Percentiles rank a stretch among this genome's conserved stretches.
Evolutionary conservation across 2,113 vertebrate genomes (phyloP).

Genomic region (Zeus faber): DNA sequence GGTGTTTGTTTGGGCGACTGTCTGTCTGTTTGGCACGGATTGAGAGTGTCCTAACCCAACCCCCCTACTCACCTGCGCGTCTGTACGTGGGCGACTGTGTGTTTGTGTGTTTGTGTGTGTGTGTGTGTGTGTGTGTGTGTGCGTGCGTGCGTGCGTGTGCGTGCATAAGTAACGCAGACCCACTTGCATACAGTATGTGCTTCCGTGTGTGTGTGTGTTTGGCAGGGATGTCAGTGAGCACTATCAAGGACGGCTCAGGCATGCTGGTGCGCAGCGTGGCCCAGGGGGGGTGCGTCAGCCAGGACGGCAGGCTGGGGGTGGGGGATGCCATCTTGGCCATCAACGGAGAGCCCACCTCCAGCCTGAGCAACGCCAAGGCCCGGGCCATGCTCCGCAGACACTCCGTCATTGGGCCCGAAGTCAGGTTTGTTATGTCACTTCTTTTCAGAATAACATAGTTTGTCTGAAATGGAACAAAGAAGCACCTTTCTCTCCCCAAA

Average conservation of each 20-base stretch:
- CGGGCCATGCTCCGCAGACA: slow-evolving; percentile 91
- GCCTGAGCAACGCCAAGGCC: slow-evolving; percentile 85
- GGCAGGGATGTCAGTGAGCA: slow-evolving; percentile 94
- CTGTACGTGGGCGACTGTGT: background rate
- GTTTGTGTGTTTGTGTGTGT: background rate
- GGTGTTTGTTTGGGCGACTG: slow-evolving; percentile 63
- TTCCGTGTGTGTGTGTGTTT: slow-evolving; percentile 32
- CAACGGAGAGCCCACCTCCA: slow-evolving; percentile 86
- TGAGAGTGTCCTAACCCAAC: slow-evolving; percentile 7
- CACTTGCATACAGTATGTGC: no score
- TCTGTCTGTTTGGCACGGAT: slow-evolving; percentile 54
- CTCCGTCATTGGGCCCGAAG: slow-evolving; percentile 89
- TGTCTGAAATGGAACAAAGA: no score
- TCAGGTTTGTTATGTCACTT: no score
- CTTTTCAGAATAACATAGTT: no score
- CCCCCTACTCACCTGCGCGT: background rate
- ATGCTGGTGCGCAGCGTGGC: slow-evolving; percentile 92
- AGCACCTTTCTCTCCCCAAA: no score
- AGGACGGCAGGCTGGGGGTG: slow-evolving; percentile 87
- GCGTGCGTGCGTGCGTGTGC: slow-evolving; percentile 24
- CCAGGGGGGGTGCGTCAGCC: slow-evolving; percentile 89
- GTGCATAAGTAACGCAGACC: no score
- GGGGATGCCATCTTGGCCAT: slow-evolving; percentile 91
- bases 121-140: background rate
- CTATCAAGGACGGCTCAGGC: slow-evolving; percentile 90